A percentile compares a stretch with the other conserved stretches of the same genome.
Evolutionary conservation across 2,888 invertebrate species (phyloP).

Genomic region (Ariolimax columbianus): DNA sequence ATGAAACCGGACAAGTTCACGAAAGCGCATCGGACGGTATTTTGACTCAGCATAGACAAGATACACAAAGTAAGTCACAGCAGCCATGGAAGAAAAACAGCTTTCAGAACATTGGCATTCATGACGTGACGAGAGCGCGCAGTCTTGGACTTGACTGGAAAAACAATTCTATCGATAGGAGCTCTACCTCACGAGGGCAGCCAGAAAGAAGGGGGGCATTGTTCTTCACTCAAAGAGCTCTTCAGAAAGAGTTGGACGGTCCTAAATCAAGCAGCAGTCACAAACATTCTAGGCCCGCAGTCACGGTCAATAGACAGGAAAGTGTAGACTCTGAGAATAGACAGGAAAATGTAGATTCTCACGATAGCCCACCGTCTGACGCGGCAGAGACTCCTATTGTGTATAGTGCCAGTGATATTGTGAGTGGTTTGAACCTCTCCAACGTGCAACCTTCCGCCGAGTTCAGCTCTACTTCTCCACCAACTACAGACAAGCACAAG

Average conservation of each 20-base stretch:
- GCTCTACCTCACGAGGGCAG: not conserved
- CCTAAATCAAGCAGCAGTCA: not conserved
- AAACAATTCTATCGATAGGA: constrained; percentile 21
- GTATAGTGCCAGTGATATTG: not conserved
- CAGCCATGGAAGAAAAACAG: constrained; percentile 23
- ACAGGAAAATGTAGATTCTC: not conserved
- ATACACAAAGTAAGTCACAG: not conserved
- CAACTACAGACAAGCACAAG: not conserved
- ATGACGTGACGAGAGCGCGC: not conserved
- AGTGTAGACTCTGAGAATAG: not conserved
- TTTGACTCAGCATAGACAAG: not conserved
- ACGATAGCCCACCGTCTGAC: not conserved
- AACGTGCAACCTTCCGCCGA: not conserved
- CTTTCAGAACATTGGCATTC: constrained; percentile 30
- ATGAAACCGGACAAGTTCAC: not conserved
- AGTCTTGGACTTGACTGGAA: not conserved
- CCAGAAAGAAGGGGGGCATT: constrained; percentile 45
- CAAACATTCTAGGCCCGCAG: not conserved
- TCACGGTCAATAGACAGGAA: constrained; percentile 1
- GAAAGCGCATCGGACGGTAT: not conserved
- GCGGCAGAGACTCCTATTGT: not conserved
- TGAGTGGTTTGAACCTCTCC: not conserved
- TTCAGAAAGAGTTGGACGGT: constrained; percentile 28
- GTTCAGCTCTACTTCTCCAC: not conserved
- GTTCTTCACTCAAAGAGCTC: constrained; percentile 40